phyloP scores from a whole-genome alignment of 2,888 invertebrate species.

The Halictus quadricinctus region DNA sequence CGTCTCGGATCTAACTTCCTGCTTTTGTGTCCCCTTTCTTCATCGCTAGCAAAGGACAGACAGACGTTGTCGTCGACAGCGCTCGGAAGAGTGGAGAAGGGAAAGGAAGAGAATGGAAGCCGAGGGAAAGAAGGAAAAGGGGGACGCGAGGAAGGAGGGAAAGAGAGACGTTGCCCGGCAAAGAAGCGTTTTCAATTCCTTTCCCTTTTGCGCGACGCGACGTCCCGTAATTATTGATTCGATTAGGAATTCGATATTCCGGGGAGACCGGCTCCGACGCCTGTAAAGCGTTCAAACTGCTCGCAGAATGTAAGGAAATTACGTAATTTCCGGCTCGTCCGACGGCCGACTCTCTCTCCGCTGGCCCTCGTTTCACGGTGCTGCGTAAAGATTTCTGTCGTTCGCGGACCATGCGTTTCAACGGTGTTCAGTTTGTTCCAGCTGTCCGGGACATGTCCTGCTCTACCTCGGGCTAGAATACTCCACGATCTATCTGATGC shows the following conservation, averaged over 20 bases:
- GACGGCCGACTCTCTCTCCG: slow-evolving; percentile 22
- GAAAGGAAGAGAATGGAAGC: neutral
- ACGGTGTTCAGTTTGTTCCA: neutral
- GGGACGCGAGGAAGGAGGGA: neutral
- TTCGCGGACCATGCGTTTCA: slow-evolving; percentile 46
- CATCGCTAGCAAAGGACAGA: neutral
- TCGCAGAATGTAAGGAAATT: slow-evolving; percentile 76
- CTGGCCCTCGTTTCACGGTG: slow-evolving; percentile 48
- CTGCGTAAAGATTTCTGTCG: slow-evolving; percentile 52
- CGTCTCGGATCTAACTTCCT: neutral
- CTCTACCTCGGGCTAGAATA: neutral
- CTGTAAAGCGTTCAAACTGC: slow-evolving; percentile 46
- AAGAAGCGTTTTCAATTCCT: slow-evolving; percentile 32
- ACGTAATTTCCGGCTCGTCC: slow-evolving; percentile 76
- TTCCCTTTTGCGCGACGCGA: slow-evolving; percentile 8
- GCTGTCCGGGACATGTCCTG: neutral
- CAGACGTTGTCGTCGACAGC: neutral
- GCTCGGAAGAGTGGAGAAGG: neutral
- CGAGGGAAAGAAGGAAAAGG: neutral
- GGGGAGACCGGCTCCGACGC: slow-evolving; percentile 30
- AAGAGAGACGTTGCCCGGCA: neutral
- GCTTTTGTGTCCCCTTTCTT: neutral
- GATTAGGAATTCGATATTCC: slow-evolving; percentile 68
- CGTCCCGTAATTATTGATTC: slow-evolving; percentile 71
- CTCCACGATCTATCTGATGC: neutral